Evolutionary conservation across 2,113 vertebrate species (phyloP).

Genomic region (Rhinolophus ferrumequinum): DNA sequence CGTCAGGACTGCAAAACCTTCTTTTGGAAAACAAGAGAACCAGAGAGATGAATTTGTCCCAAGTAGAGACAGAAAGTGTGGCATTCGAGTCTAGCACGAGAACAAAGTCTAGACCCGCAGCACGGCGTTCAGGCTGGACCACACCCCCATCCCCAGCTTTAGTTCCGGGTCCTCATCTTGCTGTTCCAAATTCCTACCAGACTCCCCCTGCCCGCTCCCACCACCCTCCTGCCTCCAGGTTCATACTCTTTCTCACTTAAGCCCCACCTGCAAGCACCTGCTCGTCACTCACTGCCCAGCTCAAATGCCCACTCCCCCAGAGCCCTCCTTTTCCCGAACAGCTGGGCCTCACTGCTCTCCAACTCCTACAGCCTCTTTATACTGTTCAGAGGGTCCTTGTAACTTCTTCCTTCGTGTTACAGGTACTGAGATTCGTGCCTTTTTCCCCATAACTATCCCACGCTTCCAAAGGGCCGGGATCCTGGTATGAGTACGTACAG

Average conservation of each 20-base stretch:
- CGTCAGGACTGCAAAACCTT: neutral
- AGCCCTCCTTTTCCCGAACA: neutral
- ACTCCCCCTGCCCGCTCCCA: neutral
- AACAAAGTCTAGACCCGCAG: no score
- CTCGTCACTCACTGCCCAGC: neutral
- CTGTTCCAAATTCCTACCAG: accelerated
- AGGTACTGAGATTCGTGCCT: neutral
- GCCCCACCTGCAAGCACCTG: neutral
- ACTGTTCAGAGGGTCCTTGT: neutral
- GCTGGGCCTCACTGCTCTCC: no score
- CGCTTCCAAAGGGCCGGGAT: neutral
- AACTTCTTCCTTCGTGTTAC: neutral
- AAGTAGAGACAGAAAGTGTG: no score
- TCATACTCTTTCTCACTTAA: neutral
- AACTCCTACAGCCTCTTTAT: accelerated
- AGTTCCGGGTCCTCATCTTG: neutral
- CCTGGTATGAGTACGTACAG: accelerated
- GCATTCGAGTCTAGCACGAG: accelerated
- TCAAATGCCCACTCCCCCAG: neutral
- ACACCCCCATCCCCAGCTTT: neutral
- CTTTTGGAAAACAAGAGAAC: neutral
- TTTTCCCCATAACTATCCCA: no score
- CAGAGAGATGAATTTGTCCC: neutral
- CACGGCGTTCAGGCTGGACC: neutral
- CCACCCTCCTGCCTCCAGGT: neutral